Percentiles rank a stretch among this genome's conserved stretches.
These are phyloP conservation scores for Eremophila alpestris DNA, from an alignment of 2,797 vertebrate species.

Conservation along the genomic window DNA sequence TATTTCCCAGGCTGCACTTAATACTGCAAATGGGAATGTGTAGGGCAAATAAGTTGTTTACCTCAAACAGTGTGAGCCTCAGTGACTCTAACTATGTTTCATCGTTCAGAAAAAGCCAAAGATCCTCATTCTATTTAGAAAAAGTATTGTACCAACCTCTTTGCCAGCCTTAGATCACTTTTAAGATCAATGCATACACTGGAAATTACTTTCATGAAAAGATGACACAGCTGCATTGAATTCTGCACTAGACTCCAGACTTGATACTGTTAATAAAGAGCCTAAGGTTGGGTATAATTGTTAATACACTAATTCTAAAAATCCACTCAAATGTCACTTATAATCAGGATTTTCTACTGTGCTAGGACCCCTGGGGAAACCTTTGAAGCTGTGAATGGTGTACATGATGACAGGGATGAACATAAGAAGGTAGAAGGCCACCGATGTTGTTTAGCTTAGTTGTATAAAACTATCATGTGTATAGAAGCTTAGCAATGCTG, in stretches of 20 bases:
- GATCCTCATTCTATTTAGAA: not conserved
- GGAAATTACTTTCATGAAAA: slow-evolving; percentile 65
- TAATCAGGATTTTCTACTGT: slow-evolving; percentile 82
- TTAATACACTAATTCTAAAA: slow-evolving; percentile 85
- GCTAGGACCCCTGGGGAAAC: slow-evolving; percentile 80
- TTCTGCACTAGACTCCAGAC: slow-evolving; percentile 64
- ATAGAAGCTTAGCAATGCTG: slow-evolving; percentile 69
- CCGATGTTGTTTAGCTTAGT: slow-evolving; percentile 65
- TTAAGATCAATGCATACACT: slow-evolving; percentile 46
- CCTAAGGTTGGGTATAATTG: slow-evolving; percentile 80
- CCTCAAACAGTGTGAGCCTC: not conserved
- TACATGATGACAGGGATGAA: slow-evolving; percentile 72
- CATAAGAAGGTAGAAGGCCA: slow-evolving; percentile 72
- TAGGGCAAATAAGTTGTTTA: not conserved
- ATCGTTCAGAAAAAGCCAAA: not conserved
- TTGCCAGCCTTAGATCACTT: slow-evolving; percentile 38
- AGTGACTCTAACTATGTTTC: not conserved
- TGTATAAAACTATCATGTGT: slow-evolving; percentile 75
- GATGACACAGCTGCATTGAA: slow-evolving; percentile 70
- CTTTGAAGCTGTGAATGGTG: slow-evolving; percentile 77
- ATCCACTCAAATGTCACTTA: slow-evolving; percentile 84
- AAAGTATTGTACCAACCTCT: not conserved
- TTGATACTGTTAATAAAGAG: slow-evolving; percentile 81
- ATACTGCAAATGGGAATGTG: not conserved
- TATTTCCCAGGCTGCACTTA: not conserved